Percentiles rank a stretch among this genome's conserved stretches.
Evolutionary conservation across 2,113 vertebrate species (phyloP).

Genomic region (Lepisosteus oculatus): DNA sequence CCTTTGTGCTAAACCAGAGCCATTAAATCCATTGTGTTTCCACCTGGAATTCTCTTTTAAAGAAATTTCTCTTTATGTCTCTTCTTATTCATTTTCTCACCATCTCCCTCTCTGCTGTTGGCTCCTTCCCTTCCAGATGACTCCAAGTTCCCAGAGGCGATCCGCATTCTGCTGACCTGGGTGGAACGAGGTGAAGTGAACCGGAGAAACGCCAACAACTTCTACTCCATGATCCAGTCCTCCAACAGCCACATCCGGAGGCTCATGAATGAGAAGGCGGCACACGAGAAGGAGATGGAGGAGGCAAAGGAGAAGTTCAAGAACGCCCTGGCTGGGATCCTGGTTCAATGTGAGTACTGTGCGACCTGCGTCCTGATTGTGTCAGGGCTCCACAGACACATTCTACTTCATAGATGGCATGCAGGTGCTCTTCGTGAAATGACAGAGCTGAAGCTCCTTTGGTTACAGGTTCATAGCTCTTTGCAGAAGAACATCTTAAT

Average conservation of each 20-base stretch:
- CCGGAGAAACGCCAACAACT: slow-evolving; percentile 91
- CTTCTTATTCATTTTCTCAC: slow-evolving; percentile 23
- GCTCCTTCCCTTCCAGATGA: slow-evolving; percentile 70
- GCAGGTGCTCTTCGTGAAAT: too few relatives aligned
- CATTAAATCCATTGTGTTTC: slow-evolving; percentile 31
- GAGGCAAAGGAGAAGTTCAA: slow-evolving; percentile 96
- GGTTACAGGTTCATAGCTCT: too few relatives aligned
- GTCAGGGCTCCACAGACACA: too few relatives aligned
- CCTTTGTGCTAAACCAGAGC: slow-evolving; percentile 48
- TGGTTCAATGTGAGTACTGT: slow-evolving; percentile 81
- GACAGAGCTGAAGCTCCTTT: too few relatives aligned
- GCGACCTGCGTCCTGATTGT: not conserved
- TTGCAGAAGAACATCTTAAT: too few relatives aligned
- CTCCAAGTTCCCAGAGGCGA: slow-evolving; percentile 83
- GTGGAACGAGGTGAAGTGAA: slow-evolving; percentile 92
- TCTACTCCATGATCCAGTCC: slow-evolving; percentile 97
- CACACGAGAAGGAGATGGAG: slow-evolving; percentile 93
- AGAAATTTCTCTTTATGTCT: slow-evolving; percentile 37
- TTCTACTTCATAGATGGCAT: too few relatives aligned
- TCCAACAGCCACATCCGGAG: slow-evolving; percentile 91
- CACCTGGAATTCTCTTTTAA: slow-evolving; percentile 32
- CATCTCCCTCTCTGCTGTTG: not conserved
- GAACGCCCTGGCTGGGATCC: slow-evolving; percentile 83
- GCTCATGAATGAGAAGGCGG: slow-evolving; percentile 81
- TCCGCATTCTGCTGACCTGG: slow-evolving; percentile 89